These are phyloP conservation scores for Motacilla tschutschensis DNA, from an alignment of 2,113 vertebrate genomes.

Conservation along the genomic window DNA sequence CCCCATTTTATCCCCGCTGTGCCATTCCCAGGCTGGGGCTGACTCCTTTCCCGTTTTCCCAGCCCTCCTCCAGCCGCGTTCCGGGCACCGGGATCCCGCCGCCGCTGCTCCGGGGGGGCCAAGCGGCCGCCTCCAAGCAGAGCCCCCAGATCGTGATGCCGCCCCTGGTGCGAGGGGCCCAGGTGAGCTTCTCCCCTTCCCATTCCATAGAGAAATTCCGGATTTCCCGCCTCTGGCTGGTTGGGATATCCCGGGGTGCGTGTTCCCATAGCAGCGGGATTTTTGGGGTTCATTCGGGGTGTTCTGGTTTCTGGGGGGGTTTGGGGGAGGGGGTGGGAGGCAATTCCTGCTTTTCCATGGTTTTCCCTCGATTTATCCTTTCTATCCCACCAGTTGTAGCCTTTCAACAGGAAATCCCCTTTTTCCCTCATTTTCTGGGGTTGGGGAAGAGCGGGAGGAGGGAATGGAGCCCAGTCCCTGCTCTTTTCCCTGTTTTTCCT, in stretches of 20 bases:
- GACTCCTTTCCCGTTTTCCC: background rate
- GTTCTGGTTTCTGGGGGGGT: background rate
- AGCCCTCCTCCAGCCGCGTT: slow-evolving; percentile 64
- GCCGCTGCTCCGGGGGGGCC: slow-evolving; percentile 91
- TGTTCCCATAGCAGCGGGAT: background rate
- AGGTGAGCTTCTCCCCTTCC: slow-evolving; percentile 71
- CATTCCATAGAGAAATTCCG: background rate
- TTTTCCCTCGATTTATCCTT: background rate
- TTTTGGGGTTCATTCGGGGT: background rate
- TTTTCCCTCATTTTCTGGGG: no score
- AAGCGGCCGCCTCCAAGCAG: slow-evolving; percentile 77
- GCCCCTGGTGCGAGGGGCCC: slow-evolving; percentile 90
- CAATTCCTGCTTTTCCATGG: background rate
- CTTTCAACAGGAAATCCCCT: no score
- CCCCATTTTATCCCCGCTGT: no score
- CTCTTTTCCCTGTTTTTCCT: no score
- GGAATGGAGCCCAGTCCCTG: no score
- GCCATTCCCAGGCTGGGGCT: background rate
- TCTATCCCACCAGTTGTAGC: background rate
- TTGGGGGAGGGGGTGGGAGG: background rate
- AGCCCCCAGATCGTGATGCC: slow-evolving; percentile 93
- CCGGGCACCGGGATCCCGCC: slow-evolving; percentile 91
- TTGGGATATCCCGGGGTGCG: rapidly evolving
- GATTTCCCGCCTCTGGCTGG: background rate
- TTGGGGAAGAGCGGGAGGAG: no score